A percentile compares a stretch with the other conserved stretches of the same genome.
phyloP scores from a whole-genome alignment of 2,888 invertebrate species.

The Eucera pruinosa region DNA sequence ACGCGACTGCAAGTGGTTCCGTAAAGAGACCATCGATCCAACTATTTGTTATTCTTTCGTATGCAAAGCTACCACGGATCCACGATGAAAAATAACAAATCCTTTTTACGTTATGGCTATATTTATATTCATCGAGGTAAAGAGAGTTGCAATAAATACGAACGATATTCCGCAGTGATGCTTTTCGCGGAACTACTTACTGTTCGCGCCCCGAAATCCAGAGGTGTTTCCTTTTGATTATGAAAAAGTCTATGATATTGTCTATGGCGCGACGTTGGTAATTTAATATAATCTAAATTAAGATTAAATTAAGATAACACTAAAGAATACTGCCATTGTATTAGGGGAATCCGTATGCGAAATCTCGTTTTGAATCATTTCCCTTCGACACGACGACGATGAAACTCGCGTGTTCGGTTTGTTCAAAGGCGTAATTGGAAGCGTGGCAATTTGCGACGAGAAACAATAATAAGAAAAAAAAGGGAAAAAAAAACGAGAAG shows the following conservation, averaged over 20 bases:
- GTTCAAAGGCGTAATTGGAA: neutral
- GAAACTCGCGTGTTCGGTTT: neutral
- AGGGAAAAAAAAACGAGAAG: too few species aligned
- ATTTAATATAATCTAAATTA: constrained; percentile 55
- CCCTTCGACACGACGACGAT: constrained; percentile 21
- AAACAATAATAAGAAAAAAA: constrained; percentile 13
- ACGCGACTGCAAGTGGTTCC: constrained; percentile 44
- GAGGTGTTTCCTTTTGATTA: constrained; percentile 45
- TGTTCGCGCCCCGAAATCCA: too few species aligned
- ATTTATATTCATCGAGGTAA: too few species aligned
- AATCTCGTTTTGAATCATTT: constrained; percentile 23
- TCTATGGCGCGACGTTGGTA: constrained; percentile 60
- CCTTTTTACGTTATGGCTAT: neutral
- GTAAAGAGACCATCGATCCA: constrained; percentile 19
- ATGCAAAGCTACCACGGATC: neutral
- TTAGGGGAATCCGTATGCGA: constrained; percentile 46
- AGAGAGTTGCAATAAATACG: too few species aligned
- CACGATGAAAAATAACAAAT: neutral
- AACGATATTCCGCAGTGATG: neutral
- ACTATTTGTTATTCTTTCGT: constrained; percentile 10
- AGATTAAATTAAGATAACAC: constrained; percentile 35
- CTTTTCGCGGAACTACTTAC: constrained; percentile 18
- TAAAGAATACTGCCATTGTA: constrained; percentile 65
- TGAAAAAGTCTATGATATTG: constrained; percentile 62
- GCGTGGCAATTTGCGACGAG: constrained; percentile 1